phyloP scores from a whole-genome alignment of 1,140 invertebrate genomes.

The Cotesia typhae region DNA sequence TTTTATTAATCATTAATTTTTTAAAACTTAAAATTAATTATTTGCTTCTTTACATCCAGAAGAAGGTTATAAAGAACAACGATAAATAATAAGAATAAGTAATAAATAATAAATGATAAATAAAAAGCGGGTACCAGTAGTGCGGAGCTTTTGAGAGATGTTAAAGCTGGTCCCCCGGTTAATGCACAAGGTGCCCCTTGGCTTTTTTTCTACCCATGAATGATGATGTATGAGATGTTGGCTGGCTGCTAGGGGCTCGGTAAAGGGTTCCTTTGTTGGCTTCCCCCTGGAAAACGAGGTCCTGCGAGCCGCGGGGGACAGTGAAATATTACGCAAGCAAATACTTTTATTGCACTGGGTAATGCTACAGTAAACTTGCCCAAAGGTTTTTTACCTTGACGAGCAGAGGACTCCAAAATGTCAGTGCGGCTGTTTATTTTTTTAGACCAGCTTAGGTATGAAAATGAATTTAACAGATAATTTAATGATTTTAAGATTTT shows the following conservation, averaged over 20 bases:
- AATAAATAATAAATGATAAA: slow-evolving; percentile 16
- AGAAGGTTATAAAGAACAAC: neutral
- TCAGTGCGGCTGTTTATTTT: too few relatives aligned
- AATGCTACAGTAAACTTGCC: slow-evolving; percentile 2
- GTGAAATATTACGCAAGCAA: slow-evolving; percentile 57
- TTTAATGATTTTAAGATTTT: too few relatives aligned
- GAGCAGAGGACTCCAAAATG: slow-evolving; percentile 11
- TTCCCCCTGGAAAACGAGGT: slow-evolving; percentile 19
- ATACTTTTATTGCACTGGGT: neutral
- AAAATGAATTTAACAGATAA: too few relatives aligned
- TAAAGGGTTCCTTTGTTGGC: slow-evolving; percentile 64
- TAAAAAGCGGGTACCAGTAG: slow-evolving; percentile 15
- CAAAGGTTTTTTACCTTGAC: neutral
- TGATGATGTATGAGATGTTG: slow-evolving; percentile 66
- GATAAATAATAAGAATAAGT: neutral
- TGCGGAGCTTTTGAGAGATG: neutral
- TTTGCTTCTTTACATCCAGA: too few relatives aligned
- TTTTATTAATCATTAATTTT: too few relatives aligned
- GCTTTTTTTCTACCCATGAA: slow-evolving; percentile 52
- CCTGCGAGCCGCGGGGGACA: slow-evolving; percentile 36
- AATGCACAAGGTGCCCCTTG: neutral
- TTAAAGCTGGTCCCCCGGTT: slow-evolving; percentile 32
- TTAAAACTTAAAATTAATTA: too few relatives aligned
- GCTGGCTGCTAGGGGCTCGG: slow-evolving; percentile 61
- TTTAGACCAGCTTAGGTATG: too few relatives aligned